Conservation (phyloP, 2,113 vertebrate species). For the Oryzias celebensis region DNA sequence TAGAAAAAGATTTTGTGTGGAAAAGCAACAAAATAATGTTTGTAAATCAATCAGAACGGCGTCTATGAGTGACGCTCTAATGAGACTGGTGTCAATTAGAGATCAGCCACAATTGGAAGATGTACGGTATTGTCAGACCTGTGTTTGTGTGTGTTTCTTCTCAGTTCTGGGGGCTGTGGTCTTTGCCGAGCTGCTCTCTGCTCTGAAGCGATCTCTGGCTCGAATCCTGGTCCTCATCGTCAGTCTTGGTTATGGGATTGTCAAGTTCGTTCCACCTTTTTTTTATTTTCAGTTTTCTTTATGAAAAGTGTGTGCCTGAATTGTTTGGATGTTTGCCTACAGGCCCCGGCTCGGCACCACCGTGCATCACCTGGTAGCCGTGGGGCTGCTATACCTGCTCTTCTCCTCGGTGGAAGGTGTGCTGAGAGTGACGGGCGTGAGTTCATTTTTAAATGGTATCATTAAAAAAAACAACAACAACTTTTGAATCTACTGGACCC, state of each 20-base stretch:
- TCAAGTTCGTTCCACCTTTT: constrained; percentile 78
- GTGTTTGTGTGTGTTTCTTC: constrained; percentile 4
- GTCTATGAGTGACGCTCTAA: no score
- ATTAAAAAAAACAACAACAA: not conserved
- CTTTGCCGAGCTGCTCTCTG: constrained; percentile 91
- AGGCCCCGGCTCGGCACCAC: constrained; percentile 92
- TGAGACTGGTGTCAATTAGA: no score
- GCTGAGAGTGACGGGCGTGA: constrained; percentile 92
- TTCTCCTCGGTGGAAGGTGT: constrained; percentile 96
- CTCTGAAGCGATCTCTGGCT: constrained; percentile 90
- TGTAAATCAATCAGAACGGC: no score
- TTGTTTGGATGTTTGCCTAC: not conserved
- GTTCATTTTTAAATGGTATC: constrained; percentile 29
- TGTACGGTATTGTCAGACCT: no score
- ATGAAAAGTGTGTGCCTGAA: no score
- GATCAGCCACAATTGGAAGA: no score
- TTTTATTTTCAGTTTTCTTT: not conserved
- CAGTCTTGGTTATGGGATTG: constrained; percentile 93
- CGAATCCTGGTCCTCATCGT: constrained; percentile 94
- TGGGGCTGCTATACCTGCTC: constrained; percentile 89
- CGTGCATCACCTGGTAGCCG: constrained; percentile 88
- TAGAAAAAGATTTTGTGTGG: no score
- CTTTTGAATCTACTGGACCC: not conserved
- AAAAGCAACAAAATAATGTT: no score
- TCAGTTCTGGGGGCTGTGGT: constrained; percentile 89